A percentile compares a stretch with the other conserved stretches of the same genome.
phyloP scores from a whole-genome alignment of 2,888 invertebrate genomes.

The Tolmerus cingulatus region DNA sequence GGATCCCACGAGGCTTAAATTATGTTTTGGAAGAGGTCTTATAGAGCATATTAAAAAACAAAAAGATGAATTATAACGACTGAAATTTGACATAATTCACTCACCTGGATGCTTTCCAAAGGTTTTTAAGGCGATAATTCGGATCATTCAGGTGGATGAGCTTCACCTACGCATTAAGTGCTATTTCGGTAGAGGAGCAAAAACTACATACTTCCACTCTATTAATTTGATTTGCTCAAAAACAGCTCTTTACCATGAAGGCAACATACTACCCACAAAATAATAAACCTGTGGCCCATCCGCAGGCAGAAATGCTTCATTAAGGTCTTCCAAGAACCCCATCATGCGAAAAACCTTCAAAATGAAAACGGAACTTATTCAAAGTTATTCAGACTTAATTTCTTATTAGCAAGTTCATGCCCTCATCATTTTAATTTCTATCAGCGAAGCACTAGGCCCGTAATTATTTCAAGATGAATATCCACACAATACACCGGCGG shows the following conservation, averaged over 20 bases:
- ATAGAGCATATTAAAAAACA: neutral
- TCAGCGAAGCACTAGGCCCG: neutral
- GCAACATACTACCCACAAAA: neutral
- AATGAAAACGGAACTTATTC: neutral
- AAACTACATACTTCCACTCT: neutral
- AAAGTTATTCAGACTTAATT: neutral
- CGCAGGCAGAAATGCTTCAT: neutral
- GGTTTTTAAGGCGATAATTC: neutral
- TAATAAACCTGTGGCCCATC: neutral
- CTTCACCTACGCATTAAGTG: neutral
- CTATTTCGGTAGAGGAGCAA: neutral
- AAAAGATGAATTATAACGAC: neutral
- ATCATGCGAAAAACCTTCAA: neutral
- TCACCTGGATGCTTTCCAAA: neutral
- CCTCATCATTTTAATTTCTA: neutral
- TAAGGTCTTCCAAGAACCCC: neutral
- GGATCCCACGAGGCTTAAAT: neutral
- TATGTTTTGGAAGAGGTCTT: neutral
- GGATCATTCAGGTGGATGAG: neutral
- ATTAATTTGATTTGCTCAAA: neutral
- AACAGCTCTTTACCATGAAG: neutral
- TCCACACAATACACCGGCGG: neutral
- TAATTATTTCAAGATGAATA: neutral
- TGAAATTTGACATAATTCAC: neutral
- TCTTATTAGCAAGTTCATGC: neutral